Conservation (phyloP, 2,888 invertebrate genomes). For the Xestobium rufovillosum region DNA sequence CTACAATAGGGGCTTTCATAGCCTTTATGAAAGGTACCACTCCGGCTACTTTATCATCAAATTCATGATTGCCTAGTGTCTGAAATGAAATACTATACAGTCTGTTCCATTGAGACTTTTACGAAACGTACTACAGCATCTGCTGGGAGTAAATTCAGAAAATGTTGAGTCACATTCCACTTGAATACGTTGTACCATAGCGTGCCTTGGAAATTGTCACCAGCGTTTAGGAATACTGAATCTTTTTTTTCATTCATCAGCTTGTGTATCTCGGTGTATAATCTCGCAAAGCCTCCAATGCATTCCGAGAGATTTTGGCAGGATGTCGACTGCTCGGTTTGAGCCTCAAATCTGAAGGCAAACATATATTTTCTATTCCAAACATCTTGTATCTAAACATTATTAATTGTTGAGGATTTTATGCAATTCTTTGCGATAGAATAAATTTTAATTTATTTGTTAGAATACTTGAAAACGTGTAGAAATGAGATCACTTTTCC, state of each 20-base stretch:
- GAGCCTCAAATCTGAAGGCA: slow-evolving; percentile 47
- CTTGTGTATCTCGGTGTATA: slow-evolving; percentile 49
- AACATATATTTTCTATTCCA: slow-evolving; percentile 1
- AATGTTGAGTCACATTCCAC: slow-evolving; percentile 63
- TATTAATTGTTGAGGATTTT: too few species aligned
- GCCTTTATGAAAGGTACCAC: slow-evolving; percentile 61
- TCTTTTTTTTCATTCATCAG: slow-evolving; percentile 36
- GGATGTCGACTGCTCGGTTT: slow-evolving; percentile 48
- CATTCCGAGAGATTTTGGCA: slow-evolving; percentile 49
- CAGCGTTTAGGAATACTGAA: slow-evolving; percentile 67
- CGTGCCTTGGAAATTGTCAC: slow-evolving; percentile 78
- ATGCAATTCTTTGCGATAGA: too few species aligned
- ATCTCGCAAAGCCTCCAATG: slow-evolving; percentile 60
- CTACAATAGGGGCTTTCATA: slow-evolving; percentile 60
- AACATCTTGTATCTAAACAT: not conserved
- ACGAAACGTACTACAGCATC: slow-evolving; percentile 65
- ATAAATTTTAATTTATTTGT: too few species aligned
- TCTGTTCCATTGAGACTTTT: too few species aligned
- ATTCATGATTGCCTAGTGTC: slow-evolving; percentile 84
- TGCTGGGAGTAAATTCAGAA: slow-evolving; percentile 65
- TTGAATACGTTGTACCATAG: slow-evolving; percentile 67
- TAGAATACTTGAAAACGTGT: too few species aligned
- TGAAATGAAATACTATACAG: too few species aligned
- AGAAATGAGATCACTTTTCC: too few species aligned
- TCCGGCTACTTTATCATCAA: slow-evolving; percentile 68